Evolutionary conservation across 2,888 invertebrate species (phyloP), one percentile per base, ranked within the genome.

Genomic region (Trisateles emortualis): DNA sequence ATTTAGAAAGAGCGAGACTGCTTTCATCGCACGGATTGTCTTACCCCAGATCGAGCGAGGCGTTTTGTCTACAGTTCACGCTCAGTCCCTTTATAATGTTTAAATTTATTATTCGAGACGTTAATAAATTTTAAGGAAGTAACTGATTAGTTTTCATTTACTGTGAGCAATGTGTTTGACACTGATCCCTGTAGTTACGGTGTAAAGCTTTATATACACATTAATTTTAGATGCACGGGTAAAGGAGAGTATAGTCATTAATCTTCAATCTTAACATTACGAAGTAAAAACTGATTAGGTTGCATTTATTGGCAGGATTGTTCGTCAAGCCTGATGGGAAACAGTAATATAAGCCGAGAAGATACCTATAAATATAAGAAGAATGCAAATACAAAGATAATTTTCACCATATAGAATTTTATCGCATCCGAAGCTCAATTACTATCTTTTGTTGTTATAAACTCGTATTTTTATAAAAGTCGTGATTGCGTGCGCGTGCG

Each of bases 11-110:
- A 85, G 79, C 76, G 71, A 74, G 73, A 61, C 66, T 66, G 79
- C 86, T 88, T 85, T 90, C 87, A 88, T 86, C 81, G 81, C 66
- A 58, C 65, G 81, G 85, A 86, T 89, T 87, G 88, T 88, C 87
- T 90, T 90, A 88, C 89, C 72, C 71, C 71, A 68, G 74, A 68
- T 62, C 58, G 68, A 71, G 74, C 71, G 74, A 76, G 73, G 58
- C 76, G 81, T 81, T 86, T 85, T 84, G 85, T 88, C 84, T 84
- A 73, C 66, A 62, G 59, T 46, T 65, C 56, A 59, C 63, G 68
- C 68, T 55, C 64, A 63, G 61, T 68, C 68, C 64, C 76, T 81
- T 81, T 81, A 74, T 83, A 80, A 79, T 75, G 79, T 76, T 79
- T 68, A 79, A 83, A 86, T 83, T 82, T 83, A 83, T 86, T 79